Percentiles rank a stretch among this genome's conserved stretches.
These are phyloP conservation scores for Drosophila orosa DNA, from an alignment of 1,140 invertebrate genomes.

Conservation along the genomic window DNA sequence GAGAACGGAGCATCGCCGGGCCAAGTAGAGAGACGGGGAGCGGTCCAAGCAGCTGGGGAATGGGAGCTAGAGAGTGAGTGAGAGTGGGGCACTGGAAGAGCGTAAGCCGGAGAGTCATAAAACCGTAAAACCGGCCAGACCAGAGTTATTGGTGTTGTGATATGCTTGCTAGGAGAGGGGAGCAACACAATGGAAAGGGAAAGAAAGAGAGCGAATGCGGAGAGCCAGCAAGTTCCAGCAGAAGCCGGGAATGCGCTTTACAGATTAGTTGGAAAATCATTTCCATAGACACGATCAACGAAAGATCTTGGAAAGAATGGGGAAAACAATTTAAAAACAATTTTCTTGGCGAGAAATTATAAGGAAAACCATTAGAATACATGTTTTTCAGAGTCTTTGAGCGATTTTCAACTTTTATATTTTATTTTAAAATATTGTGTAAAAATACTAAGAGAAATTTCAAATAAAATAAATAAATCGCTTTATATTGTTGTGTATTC, in stretches of 20 bases:
- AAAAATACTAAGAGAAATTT: too few relatives aligned
- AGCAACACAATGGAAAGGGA: conserved; percentile 20
- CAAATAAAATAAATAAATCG: too few relatives aligned
- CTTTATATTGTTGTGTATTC: too few relatives aligned
- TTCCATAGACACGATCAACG: neutral
- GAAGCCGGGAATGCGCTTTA: neutral
- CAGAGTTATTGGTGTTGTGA: conserved; percentile 43
- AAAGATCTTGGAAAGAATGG: neutral
- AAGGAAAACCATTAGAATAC: neutral
- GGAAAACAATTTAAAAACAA: neutral
- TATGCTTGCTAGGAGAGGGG: conserved; percentile 16
- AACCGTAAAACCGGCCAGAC: conserved; percentile 60
- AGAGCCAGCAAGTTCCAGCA: neutral
- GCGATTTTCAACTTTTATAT: too few relatives aligned
- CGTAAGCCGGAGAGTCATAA: conserved; percentile 30
- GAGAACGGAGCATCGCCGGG: conserved; percentile 2
- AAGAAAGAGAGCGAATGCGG: neutral
- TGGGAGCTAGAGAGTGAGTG: conserved; percentile 3
- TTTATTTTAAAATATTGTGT: too few relatives aligned
- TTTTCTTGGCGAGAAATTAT: neutral
- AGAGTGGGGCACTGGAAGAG: conserved; percentile 5
- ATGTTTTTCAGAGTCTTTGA: too few relatives aligned
- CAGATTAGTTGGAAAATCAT: conserved; percentile 2
- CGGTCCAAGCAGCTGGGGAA: neutral
- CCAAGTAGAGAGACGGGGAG: conserved; percentile 4